phyloP scores from a whole-genome alignment of 2,797 vertebrate species.

The Pteronotus mesoamericanus region DNA sequence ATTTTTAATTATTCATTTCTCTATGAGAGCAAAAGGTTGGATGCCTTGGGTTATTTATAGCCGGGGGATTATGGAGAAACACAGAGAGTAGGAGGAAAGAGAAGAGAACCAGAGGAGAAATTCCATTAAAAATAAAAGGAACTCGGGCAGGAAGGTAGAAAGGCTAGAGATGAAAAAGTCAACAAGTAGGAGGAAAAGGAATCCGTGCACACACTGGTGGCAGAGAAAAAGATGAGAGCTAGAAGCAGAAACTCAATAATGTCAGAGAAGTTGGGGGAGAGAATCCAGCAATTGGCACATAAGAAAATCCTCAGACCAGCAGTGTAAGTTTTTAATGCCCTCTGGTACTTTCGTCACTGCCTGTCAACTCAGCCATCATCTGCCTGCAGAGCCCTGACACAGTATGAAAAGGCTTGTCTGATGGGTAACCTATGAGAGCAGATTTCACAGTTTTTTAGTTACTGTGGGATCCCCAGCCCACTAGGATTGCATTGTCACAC shows the following conservation, averaged over 20 bases:
- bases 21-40: slow-evolving; percentile 64
- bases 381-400: not conserved
- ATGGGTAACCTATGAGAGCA: not conserved
- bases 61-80: slow-evolving; percentile 21
- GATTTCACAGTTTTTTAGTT: not conserved
- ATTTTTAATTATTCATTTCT: slow-evolving; percentile 77
- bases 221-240: not conserved
- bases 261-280: not conserved
- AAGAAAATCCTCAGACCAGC: not conserved
- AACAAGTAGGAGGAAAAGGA: slow-evolving; percentile 23
- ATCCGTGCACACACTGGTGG: not conserved
- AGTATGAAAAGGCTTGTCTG: slow-evolving; percentile 38
- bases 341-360: slow-evolving; percentile 62
- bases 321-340: not conserved
- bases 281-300: not conserved
- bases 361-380: slow-evolving; percentile 35
- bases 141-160: slow-evolving; percentile 25
- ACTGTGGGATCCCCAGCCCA: slow-evolving; percentile 11
- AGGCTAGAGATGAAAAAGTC: slow-evolving; percentile 31
- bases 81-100: slow-evolving; percentile 44
- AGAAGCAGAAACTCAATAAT: not conserved
- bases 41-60: slow-evolving; percentile 58
- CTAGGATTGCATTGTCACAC: accelerated
- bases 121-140: slow-evolving; percentile 59
- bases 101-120: slow-evolving; percentile 38